Evolutionary conservation across 2,888 invertebrate genomes (phyloP).

Genomic region (Morpho helenor): DNA sequence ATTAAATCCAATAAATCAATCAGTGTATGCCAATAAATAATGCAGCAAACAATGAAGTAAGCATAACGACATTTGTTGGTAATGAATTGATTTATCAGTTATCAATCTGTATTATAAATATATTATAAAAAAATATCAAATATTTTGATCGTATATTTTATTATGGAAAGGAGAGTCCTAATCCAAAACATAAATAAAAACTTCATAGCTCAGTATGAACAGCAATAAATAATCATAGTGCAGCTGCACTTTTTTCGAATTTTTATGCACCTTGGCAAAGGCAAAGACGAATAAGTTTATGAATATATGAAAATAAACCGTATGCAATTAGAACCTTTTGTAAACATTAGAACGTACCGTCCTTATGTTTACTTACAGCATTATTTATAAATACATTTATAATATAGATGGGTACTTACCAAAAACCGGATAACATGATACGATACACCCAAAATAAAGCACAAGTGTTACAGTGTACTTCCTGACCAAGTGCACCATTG

Average conservation of each 20-base stretch:
- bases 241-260: conserved; percentile 4
- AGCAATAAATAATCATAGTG: conserved; percentile 1
- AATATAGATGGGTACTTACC: conserved; percentile 48
- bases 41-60: too few species aligned
- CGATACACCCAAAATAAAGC: conserved; percentile 68
- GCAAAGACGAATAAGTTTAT: conserved; percentile 8
- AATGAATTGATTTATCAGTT: too few species aligned
- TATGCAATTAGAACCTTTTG: conserved; percentile 3
- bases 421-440: conserved; percentile 58
- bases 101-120: too few species aligned
- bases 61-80: too few species aligned
- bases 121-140: too few species aligned
- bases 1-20: too few species aligned
- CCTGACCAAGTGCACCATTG: conserved; percentile 63
- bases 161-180: too few species aligned
- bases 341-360: neutral
- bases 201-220: neutral
- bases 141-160: too few species aligned
- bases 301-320: conserved; percentile 9
- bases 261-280: conserved; percentile 1
- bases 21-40: too few species aligned
- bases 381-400: conserved; percentile 13
- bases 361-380: conserved; percentile 5
- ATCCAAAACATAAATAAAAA: too few species aligned
- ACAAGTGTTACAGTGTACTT: conserved; percentile 61